These are phyloP conservation scores for Allolobophora icterica DNA, from an alignment of 2,888 invertebrate species.

Conservation along the genomic window DNA sequence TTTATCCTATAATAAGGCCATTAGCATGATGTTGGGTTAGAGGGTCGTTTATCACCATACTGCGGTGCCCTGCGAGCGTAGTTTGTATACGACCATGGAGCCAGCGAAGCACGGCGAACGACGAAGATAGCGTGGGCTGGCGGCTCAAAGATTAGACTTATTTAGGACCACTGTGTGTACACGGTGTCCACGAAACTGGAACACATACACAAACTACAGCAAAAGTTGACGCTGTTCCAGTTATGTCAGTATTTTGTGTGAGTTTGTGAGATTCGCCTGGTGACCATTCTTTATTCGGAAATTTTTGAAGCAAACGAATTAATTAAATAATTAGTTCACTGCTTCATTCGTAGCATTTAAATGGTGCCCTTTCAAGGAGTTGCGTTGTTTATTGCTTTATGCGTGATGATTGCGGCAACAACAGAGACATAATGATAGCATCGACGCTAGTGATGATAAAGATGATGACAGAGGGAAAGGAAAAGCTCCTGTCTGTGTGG, in stretches of 20 bases:
- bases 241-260: not conserved
- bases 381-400: too few relatives aligned
- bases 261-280: not conserved
- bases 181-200: not conserved
- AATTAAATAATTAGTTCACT: too few relatives aligned
- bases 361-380: too few relatives aligned
- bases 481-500: too few relatives aligned
- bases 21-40: not conserved
- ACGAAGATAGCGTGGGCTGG: not conserved
- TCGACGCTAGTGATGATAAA: too few relatives aligned
- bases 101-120: not conserved
- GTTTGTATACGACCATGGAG: not conserved
- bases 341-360: too few relatives aligned
- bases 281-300: not conserved
- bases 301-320: too few relatives aligned
- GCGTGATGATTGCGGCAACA: too few relatives aligned
- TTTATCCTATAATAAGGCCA: slow-evolving; percentile 3
- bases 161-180: not conserved
- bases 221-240: not conserved
- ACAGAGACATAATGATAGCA: too few relatives aligned
- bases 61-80: not conserved
- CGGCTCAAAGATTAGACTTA: not conserved
- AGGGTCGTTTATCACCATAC: not conserved
- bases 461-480: too few relatives aligned
- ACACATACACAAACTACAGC: not conserved